These are phyloP conservation scores for Butastur rufipennis DNA, from an alignment of 2,113 vertebrate genomes.

Conservation along the genomic window DNA sequence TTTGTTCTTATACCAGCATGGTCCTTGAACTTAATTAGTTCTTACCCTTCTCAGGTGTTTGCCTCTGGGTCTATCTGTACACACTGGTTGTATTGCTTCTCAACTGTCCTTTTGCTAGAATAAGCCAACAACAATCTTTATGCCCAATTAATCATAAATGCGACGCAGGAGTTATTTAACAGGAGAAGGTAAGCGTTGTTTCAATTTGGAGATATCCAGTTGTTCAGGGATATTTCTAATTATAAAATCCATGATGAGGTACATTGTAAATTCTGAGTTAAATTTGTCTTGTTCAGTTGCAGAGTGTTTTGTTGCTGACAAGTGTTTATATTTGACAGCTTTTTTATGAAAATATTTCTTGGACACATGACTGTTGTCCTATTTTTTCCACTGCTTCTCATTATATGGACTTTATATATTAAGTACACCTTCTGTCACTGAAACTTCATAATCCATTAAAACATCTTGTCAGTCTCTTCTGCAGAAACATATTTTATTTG, in stretches of 20 bases:
- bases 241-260: background rate
- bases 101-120: background rate
- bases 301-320: background rate
- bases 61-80: background rate
- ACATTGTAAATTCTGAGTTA: background rate
- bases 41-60: background rate
- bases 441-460: slow-evolving; percentile 25
- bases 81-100: background rate
- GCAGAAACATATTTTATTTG: background rate
- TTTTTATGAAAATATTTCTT: background rate
- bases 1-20: background rate
- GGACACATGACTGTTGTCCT: background rate
- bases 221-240: background rate
- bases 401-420: slow-evolving; percentile 11
- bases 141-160: background rate
- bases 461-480: background rate
- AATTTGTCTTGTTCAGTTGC: background rate
- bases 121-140: background rate
- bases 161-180: background rate
- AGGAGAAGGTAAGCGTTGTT: background rate
- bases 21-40: background rate
- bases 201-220: background rate
- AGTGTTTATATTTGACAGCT: background rate
- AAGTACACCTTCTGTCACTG: slow-evolving; percentile 26
- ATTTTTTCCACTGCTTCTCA: background rate